Evolutionary conservation across 2,888 invertebrate species (phyloP).

Genomic region (Pilophorus perplexus): DNA sequence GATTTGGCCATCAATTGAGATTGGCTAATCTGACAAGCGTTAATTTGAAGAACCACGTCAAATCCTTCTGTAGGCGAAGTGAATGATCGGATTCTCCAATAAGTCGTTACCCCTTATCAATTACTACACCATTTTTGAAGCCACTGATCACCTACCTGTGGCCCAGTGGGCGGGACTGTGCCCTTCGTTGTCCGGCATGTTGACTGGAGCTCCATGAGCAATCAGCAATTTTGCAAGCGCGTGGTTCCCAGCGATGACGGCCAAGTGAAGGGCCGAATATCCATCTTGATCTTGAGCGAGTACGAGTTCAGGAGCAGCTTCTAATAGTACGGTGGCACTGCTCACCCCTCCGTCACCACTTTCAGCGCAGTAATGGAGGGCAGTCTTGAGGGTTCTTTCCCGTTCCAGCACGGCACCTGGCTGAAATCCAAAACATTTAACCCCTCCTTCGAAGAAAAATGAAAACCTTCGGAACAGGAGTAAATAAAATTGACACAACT

Average conservation of each 20-base stretch:
- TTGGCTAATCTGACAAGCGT: too few species aligned
- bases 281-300: constrained; percentile 89
- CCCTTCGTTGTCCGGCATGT: constrained; percentile 86
- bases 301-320: constrained; percentile 81
- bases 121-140: too few species aligned
- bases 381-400: constrained; percentile 80
- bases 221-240: constrained; percentile 81
- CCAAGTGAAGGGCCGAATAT: constrained; percentile 90
- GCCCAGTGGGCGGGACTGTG: constrained; percentile 98
- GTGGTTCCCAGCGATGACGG: constrained; percentile 89
- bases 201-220: constrained; percentile 84
- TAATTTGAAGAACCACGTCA: too few species aligned
- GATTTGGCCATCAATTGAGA: too few species aligned
- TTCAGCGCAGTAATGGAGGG: constrained; percentile 90
- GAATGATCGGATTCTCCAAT: too few species aligned
- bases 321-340: constrained; percentile 59
- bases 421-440: too few species aligned
- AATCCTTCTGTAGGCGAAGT: too few species aligned
- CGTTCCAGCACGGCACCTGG: constrained; percentile 64
- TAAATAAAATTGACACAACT: too few species aligned
- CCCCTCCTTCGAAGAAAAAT: too few species aligned
- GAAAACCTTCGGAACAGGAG: too few species aligned
- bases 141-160: too few species aligned
- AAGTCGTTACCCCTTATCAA: too few species aligned
- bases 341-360: constrained; percentile 50